A percentile compares a stretch with the other conserved stretches of the same genome.
Evolutionary conservation across 1,140 invertebrate genomes (phyloP).

Genomic region (Eciton burchellii): DNA sequence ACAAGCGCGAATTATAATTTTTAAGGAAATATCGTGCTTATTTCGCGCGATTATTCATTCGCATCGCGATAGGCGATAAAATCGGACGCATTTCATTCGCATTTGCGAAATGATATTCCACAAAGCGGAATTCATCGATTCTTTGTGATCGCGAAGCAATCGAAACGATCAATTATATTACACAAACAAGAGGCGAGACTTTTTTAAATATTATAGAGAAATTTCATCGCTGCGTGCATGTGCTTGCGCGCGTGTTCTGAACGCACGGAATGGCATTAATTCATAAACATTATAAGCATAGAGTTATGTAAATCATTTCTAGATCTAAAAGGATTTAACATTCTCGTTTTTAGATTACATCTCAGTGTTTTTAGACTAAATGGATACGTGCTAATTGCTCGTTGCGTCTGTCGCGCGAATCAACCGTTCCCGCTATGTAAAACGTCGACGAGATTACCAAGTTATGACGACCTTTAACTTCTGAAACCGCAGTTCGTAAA

Average conservation of each 20-base stretch:
- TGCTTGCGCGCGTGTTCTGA: no score
- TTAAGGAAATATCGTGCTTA: neutral
- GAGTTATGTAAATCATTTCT: neutral
- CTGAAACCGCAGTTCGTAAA: constrained; percentile 35
- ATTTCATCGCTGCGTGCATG: no score
- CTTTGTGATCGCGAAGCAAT: no score
- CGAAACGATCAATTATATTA: no score
- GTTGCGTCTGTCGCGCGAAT: neutral
- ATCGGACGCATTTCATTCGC: neutral
- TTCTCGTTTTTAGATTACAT: no score
- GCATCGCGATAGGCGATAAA: neutral
- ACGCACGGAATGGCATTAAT: no score
- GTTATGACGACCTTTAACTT: constrained; percentile 29
- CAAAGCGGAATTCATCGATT: no score
- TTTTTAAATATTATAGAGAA: no score
- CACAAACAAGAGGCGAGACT: no score
- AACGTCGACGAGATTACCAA: constrained; percentile 1
- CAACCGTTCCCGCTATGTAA: constrained; percentile 4
- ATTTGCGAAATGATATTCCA: no score
- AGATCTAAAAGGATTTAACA: neutral
- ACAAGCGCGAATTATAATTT: neutral
- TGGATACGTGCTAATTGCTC: neutral
- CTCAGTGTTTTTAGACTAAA: constrained; percentile 1
- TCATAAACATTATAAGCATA: no score
- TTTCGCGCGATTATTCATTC: neutral